Evolutionary conservation across 2,113 vertebrate genomes (phyloP).

Genomic region (Etia nguti): DNA sequence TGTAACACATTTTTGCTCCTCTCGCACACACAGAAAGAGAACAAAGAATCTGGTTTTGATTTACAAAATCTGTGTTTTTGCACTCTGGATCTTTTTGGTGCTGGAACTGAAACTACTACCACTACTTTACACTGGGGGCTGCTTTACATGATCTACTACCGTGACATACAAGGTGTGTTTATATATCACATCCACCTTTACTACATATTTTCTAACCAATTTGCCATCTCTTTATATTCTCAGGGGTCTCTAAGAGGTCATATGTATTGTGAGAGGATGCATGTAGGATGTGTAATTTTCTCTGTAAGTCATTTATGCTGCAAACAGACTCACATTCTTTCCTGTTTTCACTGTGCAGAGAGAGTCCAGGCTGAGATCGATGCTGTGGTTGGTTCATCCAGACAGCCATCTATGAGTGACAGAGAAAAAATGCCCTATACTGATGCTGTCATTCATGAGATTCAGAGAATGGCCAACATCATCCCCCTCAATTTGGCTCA

Average conservation of each 20-base stretch:
- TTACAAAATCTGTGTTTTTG: slow-evolving; percentile 62
- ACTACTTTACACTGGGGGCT: slow-evolving; percentile 79
- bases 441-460: slow-evolving; percentile 78
- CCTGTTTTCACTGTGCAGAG: neutral
- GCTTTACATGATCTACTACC: slow-evolving; percentile 74
- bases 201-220: neutral
- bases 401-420: slow-evolving; percentile 59
- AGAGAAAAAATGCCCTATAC: slow-evolving; percentile 74
- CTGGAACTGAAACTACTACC: slow-evolving; percentile 80
- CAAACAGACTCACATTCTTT: neutral
- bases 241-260: neutral
- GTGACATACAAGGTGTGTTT: slow-evolving; percentile 75
- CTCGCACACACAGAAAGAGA: neutral
- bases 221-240: neutral
- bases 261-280: neutral
- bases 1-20: neutral
- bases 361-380: slow-evolving; percentile 71
- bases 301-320: neutral
- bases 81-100: slow-evolving; percentile 71
- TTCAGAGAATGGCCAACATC: slow-evolving; percentile 76
- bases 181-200: neutral
- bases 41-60: slow-evolving; percentile 45
- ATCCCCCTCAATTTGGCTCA: slow-evolving; percentile 59
- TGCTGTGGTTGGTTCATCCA: slow-evolving; percentile 42
- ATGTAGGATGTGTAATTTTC: neutral